These are phyloP conservation scores for Calephelis nemesis DNA, from an alignment of 1,140 invertebrate genomes.

Conservation along the genomic window DNA sequence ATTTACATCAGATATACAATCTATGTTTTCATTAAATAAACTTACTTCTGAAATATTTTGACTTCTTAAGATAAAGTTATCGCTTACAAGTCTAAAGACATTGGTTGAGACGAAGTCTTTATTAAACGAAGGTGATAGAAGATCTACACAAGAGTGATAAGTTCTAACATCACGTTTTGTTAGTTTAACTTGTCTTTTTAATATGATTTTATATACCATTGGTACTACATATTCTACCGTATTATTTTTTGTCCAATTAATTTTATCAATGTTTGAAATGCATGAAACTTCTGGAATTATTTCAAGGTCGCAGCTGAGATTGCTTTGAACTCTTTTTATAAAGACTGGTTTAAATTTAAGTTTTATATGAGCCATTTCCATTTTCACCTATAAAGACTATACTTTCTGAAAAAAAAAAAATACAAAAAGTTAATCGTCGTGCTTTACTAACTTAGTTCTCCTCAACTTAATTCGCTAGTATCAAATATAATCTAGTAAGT, in stretches of 20 bases:
- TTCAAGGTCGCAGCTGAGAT: constrained; percentile 54
- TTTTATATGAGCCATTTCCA: constrained; percentile 37
- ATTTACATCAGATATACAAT: constrained; percentile 11
- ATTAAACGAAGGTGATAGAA: constrained; percentile 38
- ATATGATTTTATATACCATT: constrained; percentile 56
- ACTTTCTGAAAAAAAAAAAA: constrained; percentile 6
- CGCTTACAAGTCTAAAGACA: constrained; percentile 47
- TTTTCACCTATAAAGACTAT: background rate
- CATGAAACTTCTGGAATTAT: constrained; percentile 53
- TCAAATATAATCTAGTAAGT: no score
- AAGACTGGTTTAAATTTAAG: constrained; percentile 57
- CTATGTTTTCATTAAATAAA: background rate
- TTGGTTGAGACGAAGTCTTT: constrained; percentile 38
- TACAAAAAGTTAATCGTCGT: background rate
- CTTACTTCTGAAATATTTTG: constrained; percentile 8
- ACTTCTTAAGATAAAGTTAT: constrained; percentile 44
- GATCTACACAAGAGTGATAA: constrained; percentile 65
- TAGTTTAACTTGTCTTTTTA: constrained; percentile 41
- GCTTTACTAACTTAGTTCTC: no score
- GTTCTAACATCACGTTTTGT: constrained; percentile 36
- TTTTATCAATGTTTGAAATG: constrained; percentile 56
- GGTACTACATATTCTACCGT: constrained; percentile 56
- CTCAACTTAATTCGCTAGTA: no score
- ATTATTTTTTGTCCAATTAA: constrained; percentile 48
- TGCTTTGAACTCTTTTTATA: constrained; percentile 37